These are phyloP conservation scores for Halcyon senegalensis DNA, from an alignment of 2,113 vertebrate species.

Conservation along the genomic window DNA sequence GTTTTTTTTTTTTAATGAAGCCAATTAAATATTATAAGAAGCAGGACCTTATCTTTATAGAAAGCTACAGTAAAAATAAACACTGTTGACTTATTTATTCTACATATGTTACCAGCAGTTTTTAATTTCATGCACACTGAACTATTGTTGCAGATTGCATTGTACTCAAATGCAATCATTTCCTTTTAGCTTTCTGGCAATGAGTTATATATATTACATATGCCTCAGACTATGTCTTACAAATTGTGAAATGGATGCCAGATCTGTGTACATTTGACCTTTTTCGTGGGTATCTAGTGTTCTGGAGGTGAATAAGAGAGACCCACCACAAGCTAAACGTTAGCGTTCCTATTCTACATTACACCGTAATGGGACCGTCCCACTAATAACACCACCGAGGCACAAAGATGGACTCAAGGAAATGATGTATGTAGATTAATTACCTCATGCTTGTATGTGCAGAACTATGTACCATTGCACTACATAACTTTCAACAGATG, in stretches of 20 bases:
- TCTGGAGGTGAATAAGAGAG: conserved; percentile 68
- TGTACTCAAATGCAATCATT: conserved; percentile 86
- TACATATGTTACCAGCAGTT: conserved; percentile 72
- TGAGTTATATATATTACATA: conserved; percentile 78
- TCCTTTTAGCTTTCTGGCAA: conserved; percentile 81
- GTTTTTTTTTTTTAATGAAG: conserved; percentile 38
- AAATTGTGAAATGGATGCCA: conserved; percentile 73
- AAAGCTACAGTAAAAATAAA: conserved; percentile 63
- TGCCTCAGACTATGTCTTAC: conserved; percentile 72
- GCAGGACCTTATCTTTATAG: conserved; percentile 4
- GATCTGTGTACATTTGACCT: conserved; percentile 72
- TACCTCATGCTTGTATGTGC: conserved; percentile 21
- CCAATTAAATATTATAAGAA: conserved; percentile 44
- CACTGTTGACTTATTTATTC: conserved; percentile 47
- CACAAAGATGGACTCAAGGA: conserved; percentile 12
- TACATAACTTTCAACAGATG: conserved; percentile 70
- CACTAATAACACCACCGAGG: conserved; percentile 24
- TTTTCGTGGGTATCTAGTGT: conserved; percentile 65
- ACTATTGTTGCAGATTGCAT: conserved; percentile 81
- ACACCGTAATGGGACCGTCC: conserved; percentile 12
- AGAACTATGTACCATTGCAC: conserved; percentile 25
- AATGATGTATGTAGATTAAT: conserved; percentile 62
- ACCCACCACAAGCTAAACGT: conserved; percentile 67
- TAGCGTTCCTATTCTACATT: background rate
- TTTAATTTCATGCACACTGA: conserved; percentile 83